Evolutionary conservation across 2,888 invertebrate genomes (phyloP).

Genomic region (Meloe dianella): DNA sequence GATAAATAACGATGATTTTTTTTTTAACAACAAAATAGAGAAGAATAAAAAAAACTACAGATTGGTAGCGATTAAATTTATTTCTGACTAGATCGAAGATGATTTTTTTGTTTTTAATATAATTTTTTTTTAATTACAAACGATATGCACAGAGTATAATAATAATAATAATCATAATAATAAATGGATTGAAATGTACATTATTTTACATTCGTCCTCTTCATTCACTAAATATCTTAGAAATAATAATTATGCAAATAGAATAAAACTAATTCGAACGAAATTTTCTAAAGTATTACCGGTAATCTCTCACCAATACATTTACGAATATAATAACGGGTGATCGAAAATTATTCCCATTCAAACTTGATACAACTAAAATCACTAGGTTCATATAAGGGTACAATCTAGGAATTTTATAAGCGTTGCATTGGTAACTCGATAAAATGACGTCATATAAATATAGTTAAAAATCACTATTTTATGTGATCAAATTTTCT

Average conservation of each 20-base stretch:
- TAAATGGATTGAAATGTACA: constrained; percentile 46
- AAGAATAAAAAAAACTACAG: background rate
- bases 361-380: constrained; percentile 6
- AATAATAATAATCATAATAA: constrained; percentile 5
- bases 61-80: constrained; percentile 58
- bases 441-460: too few relatives aligned
- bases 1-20: background rate
- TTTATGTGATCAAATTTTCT: too few relatives aligned
- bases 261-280: background rate
- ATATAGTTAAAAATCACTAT: too few relatives aligned
- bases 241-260: constrained; percentile 37
- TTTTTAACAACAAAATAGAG: background rate
- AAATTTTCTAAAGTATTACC: background rate
- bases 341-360: background rate
- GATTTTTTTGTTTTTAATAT: background rate
- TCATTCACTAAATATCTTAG: constrained; percentile 46
- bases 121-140: constrained; percentile 64
- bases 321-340: background rate
- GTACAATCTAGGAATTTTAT: background rate
- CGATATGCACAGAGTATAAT: constrained; percentile 62
- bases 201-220: constrained; percentile 43
- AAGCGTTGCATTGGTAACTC: constrained; percentile 16
- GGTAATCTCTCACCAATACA: constrained; percentile 6
- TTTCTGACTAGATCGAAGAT: constrained; percentile 68
- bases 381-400: background rate